phyloP scores from a whole-genome alignment of 2,113 vertebrate species.

The Chloropsis cyanopogon region DNA sequence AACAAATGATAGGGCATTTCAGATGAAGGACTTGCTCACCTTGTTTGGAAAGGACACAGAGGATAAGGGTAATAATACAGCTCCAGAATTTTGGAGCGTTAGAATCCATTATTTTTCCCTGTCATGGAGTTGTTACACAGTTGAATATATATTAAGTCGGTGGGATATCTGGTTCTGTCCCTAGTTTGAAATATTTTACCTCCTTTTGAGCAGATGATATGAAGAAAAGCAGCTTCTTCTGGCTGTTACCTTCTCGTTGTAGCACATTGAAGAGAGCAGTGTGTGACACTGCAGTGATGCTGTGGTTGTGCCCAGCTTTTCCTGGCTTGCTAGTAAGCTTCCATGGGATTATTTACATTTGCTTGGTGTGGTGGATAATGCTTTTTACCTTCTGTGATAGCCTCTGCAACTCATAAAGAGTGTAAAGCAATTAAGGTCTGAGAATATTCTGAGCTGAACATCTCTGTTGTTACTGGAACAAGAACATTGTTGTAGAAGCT shows the following conservation, averaged over 20 bases:
- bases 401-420: not conserved
- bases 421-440: not conserved
- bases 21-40: not conserved
- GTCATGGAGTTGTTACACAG: not conserved
- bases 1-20: not conserved
- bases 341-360: not conserved
- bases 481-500: not conserved
- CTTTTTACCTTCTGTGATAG: not conserved
- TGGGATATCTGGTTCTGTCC: not conserved
- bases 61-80: not conserved
- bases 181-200: not conserved
- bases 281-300: not conserved
- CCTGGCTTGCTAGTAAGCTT: not conserved
- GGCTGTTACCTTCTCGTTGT: not conserved
- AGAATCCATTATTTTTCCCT: not conserved
- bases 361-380: not conserved
- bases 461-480: not conserved
- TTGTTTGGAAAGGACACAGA: not conserved
- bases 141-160: not conserved
- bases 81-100: not conserved
- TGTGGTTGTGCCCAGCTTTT: not conserved
- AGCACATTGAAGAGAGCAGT: not conserved
- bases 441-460: not conserved
- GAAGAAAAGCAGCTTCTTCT: not conserved
- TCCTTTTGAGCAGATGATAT: not conserved